Evolutionary conservation across 2,113 vertebrate genomes (phyloP).

Genomic region (Pterocles gutturalis): DNA sequence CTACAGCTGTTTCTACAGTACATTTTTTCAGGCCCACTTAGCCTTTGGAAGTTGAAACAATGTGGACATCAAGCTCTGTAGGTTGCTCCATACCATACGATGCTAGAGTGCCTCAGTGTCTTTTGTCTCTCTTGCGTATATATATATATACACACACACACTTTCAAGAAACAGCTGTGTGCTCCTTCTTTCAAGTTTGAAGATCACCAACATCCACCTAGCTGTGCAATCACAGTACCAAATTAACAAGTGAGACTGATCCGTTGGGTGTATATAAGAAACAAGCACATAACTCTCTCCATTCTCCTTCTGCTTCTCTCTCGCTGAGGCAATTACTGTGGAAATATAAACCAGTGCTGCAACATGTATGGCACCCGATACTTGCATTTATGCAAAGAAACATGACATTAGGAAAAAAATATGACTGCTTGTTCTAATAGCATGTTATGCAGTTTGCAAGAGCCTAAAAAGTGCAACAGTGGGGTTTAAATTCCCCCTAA

Average conservation of each 20-base stretch:
- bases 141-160: too few species aligned
- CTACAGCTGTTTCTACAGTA: conserved; percentile 12
- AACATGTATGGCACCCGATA: background rate
- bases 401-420: background rate
- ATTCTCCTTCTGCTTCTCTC: background rate
- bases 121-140: too few species aligned
- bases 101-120: too few species aligned
- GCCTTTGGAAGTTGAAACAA: too few species aligned
- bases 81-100: too few species aligned
- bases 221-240: too few species aligned
- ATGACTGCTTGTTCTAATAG: background rate
- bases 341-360: background rate
- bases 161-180: too few species aligned
- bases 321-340: background rate
- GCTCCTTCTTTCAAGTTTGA: too few species aligned
- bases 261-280: too few species aligned
- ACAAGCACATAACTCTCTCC: background rate
- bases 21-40: background rate
- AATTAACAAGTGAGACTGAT: too few species aligned
- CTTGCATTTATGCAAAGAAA: background rate
- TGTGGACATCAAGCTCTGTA: too few species aligned
- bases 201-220: too few species aligned
- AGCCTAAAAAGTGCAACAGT: background rate
- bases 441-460: background rate
- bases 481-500: background rate